Conservation (phyloP, 2,113 vertebrate genomes). For the Morone saxatilis region DNA sequence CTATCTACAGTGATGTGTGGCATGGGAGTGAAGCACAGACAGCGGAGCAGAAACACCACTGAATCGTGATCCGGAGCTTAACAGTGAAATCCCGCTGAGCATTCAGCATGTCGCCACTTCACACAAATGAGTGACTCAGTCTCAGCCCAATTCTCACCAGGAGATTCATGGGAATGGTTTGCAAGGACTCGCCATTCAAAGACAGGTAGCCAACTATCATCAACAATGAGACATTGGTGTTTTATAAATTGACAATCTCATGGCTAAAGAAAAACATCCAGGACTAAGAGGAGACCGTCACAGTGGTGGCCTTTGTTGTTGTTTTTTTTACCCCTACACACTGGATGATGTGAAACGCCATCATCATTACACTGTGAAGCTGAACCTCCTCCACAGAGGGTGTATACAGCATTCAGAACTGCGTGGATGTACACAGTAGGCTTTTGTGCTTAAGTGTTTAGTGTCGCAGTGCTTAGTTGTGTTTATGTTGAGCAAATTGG, state of each 20-base stretch:
- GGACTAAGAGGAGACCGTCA: slow-evolving; percentile 12
- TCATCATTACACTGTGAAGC: slow-evolving; percentile 21
- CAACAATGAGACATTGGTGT: slow-evolving; percentile 21
- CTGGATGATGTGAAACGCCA: background rate
- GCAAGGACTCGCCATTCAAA: slow-evolving; percentile 36
- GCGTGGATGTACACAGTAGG: background rate
- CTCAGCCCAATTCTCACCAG: slow-evolving; percentile 51
- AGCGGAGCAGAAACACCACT: slow-evolving; percentile 25
- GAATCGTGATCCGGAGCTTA: slow-evolving; percentile 50
- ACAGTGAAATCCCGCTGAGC: slow-evolving; percentile 59
- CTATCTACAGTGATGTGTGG: background rate
- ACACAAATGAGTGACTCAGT: slow-evolving; percentile 57
- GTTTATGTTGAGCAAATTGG: background rate
- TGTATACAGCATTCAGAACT: background rate
- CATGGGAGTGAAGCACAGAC: slow-evolving; percentile 7
- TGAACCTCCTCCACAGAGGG: background rate
- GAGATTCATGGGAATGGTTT: slow-evolving; percentile 40
- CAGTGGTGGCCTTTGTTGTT: slow-evolving; percentile 21
- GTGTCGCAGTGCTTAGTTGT: background rate
- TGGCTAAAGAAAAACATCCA: slow-evolving; percentile 3
- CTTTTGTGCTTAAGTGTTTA: slow-evolving; percentile 13
- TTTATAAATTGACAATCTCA: slow-evolving; percentile 16
- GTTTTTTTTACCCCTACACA: background rate
- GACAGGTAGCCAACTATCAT: slow-evolving; percentile 44
- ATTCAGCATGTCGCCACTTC: slow-evolving; percentile 60